Conservation (phyloP, 2,113 vertebrate species). For the Nothocercus julius region DNA sequence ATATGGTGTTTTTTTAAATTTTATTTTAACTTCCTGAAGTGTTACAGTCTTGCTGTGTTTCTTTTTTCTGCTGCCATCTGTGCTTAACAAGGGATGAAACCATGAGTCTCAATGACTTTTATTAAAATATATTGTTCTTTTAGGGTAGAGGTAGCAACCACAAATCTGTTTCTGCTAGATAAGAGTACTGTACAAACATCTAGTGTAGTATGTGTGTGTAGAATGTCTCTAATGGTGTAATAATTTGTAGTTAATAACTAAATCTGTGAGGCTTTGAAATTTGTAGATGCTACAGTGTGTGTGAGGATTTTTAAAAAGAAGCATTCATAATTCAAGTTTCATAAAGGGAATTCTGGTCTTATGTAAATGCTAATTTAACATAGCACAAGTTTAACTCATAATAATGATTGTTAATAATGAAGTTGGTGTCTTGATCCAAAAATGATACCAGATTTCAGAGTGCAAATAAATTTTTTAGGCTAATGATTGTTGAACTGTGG, state of each 20-base stretch:
- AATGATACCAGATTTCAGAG: neutral
- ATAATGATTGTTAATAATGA: neutral
- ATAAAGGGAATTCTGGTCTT: neutral
- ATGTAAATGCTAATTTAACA: neutral
- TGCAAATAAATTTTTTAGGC: neutral
- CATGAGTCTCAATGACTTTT: neutral
- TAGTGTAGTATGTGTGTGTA: neutral
- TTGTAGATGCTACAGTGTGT: neutral
- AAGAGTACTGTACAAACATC: slow-evolving; percentile 17
- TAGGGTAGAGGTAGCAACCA: neutral
- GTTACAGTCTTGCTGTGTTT: neutral
- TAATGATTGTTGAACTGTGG: neutral
- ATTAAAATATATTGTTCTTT: neutral
- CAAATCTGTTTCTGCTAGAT: neutral
- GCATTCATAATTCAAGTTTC: neutral
- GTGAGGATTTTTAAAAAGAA: neutral
- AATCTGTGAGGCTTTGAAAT: neutral
- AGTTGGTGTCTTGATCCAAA: neutral
- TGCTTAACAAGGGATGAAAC: neutral
- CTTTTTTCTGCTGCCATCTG: neutral
- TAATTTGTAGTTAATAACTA: slow-evolving; percentile 56
- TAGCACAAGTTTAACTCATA: neutral
- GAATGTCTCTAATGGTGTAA: slow-evolving; percentile 18
- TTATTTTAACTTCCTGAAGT: neutral
- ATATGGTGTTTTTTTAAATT: neutral